Percentiles rank a stretch among this genome's conserved stretches.
phyloP scores from a whole-genome alignment of 2,888 invertebrate genomes.

The Cordilura impudica region DNA sequence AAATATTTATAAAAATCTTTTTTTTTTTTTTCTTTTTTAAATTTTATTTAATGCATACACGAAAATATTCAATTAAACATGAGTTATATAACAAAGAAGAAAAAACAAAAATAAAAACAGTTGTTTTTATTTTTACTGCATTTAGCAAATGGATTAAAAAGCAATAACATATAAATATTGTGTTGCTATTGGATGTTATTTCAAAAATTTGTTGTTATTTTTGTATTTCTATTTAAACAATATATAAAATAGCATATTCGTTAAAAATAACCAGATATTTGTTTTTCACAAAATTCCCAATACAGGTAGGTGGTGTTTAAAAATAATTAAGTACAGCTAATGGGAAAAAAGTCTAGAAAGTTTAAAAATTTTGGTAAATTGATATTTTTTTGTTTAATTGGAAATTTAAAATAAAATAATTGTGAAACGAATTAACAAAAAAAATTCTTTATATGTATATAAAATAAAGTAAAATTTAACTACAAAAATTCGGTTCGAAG shows the following conservation, averaged over 20 bases:
- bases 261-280: neutral
- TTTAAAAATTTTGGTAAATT: neutral
- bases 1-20: neutral
- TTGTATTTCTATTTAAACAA: constrained; percentile 10
- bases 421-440: too few species aligned
- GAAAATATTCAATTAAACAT: constrained; percentile 46
- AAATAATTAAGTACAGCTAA: neutral
- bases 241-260: neutral
- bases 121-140: constrained; percentile 6
- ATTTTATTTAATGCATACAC: too few species aligned
- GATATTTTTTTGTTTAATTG: too few species aligned
- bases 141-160: constrained; percentile 43
- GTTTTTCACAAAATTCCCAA: neutral
- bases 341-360: neutral
- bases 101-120: neutral
- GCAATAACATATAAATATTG: constrained; percentile 48
- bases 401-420: too few species aligned
- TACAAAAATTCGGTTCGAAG: too few species aligned
- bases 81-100: neutral
- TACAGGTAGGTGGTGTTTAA: neutral
- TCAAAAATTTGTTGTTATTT: neutral
- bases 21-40: constrained; percentile 13
- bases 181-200: constrained; percentile 13
- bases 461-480: too few species aligned
- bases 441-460: too few species aligned